A percentile compares a stretch with the other conserved stretches of the same genome.
phyloP scores from a whole-genome alignment of 2,113 vertebrate species.

The Ptyas mucosa region DNA sequence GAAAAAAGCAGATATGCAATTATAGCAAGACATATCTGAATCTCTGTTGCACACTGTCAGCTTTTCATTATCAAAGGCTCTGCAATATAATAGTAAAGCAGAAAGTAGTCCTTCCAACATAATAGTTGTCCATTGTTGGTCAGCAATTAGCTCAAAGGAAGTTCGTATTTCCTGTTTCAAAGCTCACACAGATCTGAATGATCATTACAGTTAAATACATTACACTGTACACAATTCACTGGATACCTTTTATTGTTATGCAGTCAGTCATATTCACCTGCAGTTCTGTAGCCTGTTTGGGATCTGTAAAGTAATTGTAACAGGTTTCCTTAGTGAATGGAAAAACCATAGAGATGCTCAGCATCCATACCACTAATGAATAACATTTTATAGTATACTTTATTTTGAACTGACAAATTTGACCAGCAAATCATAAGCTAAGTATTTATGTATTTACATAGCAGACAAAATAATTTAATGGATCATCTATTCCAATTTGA shows the following conservation, averaged over 20 bases:
- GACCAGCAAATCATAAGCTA: not conserved
- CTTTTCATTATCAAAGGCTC: not conserved
- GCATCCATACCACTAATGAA: not conserved
- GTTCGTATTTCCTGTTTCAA: not conserved
- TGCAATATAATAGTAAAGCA: not conserved
- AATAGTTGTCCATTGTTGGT: not conserved
- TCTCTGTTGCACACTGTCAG: not conserved
- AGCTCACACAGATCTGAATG: not conserved
- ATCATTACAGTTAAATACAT: not conserved
- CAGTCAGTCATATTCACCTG: not conserved
- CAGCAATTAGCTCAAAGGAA: not conserved
- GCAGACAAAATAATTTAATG: slow-evolving; percentile 2
- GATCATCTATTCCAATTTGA: slow-evolving; percentile 6
- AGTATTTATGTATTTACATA: not conserved
- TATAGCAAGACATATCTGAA: not conserved
- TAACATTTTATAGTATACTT: not conserved
- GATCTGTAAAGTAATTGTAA: not conserved
- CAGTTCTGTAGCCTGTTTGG: not conserved
- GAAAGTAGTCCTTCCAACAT: not conserved
- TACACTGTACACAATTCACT: not conserved
- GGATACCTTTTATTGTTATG: not conserved
- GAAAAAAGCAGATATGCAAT: not conserved
- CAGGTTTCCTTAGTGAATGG: not conserved
- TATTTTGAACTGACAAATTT: not conserved
- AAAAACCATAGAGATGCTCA: not conserved